These are phyloP conservation scores for Zelostemma sp. DNA, from an alignment of 1,140 invertebrate species.

Conservation along the genomic window DNA sequence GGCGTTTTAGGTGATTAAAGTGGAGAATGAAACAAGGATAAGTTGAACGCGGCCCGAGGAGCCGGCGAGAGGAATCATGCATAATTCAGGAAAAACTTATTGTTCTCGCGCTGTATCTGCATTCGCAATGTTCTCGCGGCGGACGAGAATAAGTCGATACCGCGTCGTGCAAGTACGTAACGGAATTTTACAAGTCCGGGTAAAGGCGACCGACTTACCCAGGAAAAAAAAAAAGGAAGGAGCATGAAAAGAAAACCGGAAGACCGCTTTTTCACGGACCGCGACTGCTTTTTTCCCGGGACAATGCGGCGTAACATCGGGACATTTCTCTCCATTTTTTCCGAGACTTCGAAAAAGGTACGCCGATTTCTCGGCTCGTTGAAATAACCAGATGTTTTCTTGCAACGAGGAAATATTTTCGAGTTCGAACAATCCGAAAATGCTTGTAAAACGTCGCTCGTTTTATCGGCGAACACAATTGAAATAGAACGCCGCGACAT, in stretches of 20 bases:
- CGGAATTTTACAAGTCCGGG: conserved; percentile 17
- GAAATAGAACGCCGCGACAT: not conserved
- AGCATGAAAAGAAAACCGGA: not conserved
- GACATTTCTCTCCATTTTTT: too few species aligned
- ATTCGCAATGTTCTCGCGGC: conserved; percentile 30
- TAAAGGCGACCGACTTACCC: conserved; percentile 3
- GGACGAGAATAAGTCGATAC: conserved; percentile 35
- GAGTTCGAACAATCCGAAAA: too few species aligned
- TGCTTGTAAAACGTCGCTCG: not conserved
- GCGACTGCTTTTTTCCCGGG: too few species aligned
- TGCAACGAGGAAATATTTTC: too few species aligned
- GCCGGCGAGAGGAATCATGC: conserved; percentile 39
- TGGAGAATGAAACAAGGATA: conserved; percentile 27
- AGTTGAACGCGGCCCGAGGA: conserved; percentile 17
- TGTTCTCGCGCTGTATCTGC: conserved; percentile 37
- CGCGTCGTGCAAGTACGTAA: conserved; percentile 28
- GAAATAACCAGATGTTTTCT: too few species aligned
- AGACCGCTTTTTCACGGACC: too few species aligned
- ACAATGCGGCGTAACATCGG: too few species aligned
- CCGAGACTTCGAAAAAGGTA: too few species aligned
- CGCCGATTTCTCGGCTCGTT: too few species aligned
- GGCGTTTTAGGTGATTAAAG: conserved; percentile 19
- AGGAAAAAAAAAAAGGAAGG: not conserved
- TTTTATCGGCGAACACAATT: not conserved
- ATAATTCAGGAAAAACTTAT: conserved; percentile 53